Conservation (phyloP, 2,113 vertebrate species). For the Hydropotes inermis region DNA sequence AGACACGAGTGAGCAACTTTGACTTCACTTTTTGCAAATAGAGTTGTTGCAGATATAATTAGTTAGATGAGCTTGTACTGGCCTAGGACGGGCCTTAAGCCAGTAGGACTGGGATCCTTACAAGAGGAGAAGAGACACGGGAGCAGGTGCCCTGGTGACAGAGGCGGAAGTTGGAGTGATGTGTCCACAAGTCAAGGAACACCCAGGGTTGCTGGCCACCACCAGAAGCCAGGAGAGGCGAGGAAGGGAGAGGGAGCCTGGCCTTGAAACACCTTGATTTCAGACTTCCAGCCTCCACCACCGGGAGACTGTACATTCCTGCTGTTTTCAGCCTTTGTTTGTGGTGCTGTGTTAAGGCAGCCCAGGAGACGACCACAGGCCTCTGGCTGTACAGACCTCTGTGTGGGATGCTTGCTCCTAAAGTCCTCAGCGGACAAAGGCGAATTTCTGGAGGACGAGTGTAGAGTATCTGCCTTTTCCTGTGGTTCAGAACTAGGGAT, state of each 20-base stretch:
- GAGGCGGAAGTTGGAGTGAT: neutral
- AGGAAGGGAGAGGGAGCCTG: too few species aligned
- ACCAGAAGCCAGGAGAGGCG: neutral
- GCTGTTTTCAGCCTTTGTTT: neutral
- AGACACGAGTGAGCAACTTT: neutral
- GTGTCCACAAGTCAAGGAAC: neutral
- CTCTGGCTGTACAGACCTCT: neutral
- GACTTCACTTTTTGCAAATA: neutral
- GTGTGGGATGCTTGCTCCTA: neutral
- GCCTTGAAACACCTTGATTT: neutral
- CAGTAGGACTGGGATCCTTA: neutral
- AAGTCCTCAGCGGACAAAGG: neutral
- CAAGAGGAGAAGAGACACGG: neutral
- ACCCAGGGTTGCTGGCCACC: neutral
- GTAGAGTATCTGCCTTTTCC: neutral
- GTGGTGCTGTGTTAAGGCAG: neutral
- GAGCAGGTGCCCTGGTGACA: rapidly evolving
- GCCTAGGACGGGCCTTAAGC: too few species aligned
- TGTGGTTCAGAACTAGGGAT: too few species aligned
- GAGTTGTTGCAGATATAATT: rapidly evolving
- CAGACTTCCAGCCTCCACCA: neutral
- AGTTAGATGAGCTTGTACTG: neutral
- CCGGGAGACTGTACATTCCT: rapidly evolving
- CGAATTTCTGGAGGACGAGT: neutral
- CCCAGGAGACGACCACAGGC: neutral